Conservation (phyloP, 2,113 vertebrate species). For the Sterrhoptilus dennistouni region DNA sequence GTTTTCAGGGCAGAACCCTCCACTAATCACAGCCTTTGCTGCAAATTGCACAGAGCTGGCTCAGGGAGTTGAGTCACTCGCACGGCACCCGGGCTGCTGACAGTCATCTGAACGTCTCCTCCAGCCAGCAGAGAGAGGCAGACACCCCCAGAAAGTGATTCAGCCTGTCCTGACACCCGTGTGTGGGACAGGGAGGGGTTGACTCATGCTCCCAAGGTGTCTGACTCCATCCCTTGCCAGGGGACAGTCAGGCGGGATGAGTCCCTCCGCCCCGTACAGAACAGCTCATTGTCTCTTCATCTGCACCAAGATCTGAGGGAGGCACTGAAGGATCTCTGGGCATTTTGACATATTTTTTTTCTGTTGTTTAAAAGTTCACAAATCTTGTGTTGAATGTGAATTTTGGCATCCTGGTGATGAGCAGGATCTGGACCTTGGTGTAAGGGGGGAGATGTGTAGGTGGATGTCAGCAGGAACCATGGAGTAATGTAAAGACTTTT, state of each 20-base stretch:
- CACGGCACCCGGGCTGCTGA: background rate
- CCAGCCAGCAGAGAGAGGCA: constrained; percentile 8
- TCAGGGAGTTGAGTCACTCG: constrained; percentile 21
- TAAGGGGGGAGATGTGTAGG: background rate
- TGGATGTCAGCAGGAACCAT: background rate
- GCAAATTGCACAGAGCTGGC: background rate
- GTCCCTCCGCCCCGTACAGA: background rate
- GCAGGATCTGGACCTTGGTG: background rate
- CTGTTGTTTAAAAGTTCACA: background rate
- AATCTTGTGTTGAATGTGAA: background rate
- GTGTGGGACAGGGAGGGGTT: constrained; percentile 54
- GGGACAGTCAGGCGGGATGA: constrained; percentile 12
- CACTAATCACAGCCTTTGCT: background rate
- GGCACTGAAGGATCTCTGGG: background rate
- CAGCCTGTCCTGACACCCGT: constrained; percentile 47
- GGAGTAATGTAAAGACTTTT: background rate
- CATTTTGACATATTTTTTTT: background rate
- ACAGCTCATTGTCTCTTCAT: background rate
- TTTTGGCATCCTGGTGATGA: background rate
- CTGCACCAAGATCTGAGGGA: background rate
- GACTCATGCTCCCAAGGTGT: constrained; percentile 58
- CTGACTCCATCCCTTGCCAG: constrained; percentile 21
- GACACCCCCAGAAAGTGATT: constrained; percentile 67
- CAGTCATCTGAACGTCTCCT: constrained; percentile 56
- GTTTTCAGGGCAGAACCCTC: background rate